Evolutionary conservation across 2,797 vertebrate species (phyloP), one percentile per base, ranked within the genome.

Genomic region (Xyrichtys novacula): DNA sequence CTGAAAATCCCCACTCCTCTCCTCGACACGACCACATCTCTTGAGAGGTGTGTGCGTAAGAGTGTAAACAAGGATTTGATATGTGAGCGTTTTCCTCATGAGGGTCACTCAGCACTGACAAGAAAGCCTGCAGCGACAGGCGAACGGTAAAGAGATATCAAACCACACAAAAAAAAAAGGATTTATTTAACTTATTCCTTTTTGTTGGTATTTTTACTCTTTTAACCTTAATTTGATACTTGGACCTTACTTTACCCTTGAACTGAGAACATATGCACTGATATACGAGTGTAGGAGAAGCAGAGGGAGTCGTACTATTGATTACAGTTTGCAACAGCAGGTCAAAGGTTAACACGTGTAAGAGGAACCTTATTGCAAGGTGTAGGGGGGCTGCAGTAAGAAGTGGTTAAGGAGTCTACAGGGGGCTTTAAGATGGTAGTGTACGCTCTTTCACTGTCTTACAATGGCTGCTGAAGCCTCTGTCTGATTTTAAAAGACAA

Each of bases 281-380:
- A 65, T 64, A 34, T 64, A 31, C n/a, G 17, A 54, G 57, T 20
- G 52, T 16, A 6, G 36, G 65, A 40, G 39, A 69, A 52, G 43
- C 39, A 14, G 32, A 34, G 53, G 32, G 47, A 69, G 54, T 78
- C 69, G 65, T 50, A 58, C 65, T 80, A 83, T 84, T 85, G 87
- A 89, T 89, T 81, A 66, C 68, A 80, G 76, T 80, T 76, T 80
- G 73, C 56, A 66, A 70, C 73, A 69, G 60, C 63, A 70, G 88
- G 83, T 81, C 84, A 80, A 63, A 76, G 65, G 80, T 86, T 83
- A 88, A 84, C 81, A 49, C 32, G 71, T 69, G 81, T 75, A 85
- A 88, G 80, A 83, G 78, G 71, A 81, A 76, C 70, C 72, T 70
- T 74, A 82, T 73, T 85, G 82, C 65, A 50, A 60, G 66, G 56